A percentile compares a stretch with the other conserved stretches of the same genome.
phyloP scores from a whole-genome alignment of 2,797 vertebrate genomes.

The Sebastes hopkinsi region DNA sequence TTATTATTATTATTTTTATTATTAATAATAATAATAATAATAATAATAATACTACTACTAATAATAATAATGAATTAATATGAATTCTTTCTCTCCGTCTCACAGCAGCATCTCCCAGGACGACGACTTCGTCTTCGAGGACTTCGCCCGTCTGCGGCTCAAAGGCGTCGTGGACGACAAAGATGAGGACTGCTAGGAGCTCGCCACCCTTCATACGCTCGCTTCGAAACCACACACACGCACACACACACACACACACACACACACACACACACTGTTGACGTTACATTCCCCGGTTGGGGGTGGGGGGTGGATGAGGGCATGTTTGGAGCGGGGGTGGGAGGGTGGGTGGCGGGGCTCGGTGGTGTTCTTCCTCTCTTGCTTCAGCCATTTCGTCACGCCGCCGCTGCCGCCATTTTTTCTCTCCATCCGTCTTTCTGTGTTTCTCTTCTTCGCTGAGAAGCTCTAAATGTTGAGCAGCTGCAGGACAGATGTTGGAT shows the following conservation, averaged over 20 bases:
- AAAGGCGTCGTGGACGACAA: conserved; percentile 91
- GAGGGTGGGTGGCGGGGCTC: background rate
- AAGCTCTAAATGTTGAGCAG: conserved; percentile 1
- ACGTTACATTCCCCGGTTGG: conserved; percentile 62
- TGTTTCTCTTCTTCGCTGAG: background rate
- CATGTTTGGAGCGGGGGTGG: conserved; percentile 14
- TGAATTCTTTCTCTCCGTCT: background rate
- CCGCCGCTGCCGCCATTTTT: background rate
- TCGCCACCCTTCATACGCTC: background rate
- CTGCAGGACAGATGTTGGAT: conserved; percentile 21
- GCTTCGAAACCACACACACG: conserved; percentile 4
- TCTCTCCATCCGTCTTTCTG: conserved; percentile 24
- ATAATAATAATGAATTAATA: too few species aligned
- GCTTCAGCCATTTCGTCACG: conserved; percentile 50
- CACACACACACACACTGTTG: conserved; percentile 3
- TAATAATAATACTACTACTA: too few species aligned
- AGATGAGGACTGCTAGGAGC: conserved; percentile 87
- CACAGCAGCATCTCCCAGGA: conserved; percentile 86
- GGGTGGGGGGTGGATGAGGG: conserved; percentile 47
- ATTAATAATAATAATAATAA: too few species aligned
- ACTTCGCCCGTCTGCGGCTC: conserved; percentile 91
- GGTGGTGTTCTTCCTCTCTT: conserved; percentile 55
- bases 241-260: conserved; percentile 28
- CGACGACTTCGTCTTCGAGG: conserved; percentile 94
- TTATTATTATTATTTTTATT: background rate